Conservation (phyloP, 2,113 vertebrate species). For the Percopsis transmontana region DNA sequence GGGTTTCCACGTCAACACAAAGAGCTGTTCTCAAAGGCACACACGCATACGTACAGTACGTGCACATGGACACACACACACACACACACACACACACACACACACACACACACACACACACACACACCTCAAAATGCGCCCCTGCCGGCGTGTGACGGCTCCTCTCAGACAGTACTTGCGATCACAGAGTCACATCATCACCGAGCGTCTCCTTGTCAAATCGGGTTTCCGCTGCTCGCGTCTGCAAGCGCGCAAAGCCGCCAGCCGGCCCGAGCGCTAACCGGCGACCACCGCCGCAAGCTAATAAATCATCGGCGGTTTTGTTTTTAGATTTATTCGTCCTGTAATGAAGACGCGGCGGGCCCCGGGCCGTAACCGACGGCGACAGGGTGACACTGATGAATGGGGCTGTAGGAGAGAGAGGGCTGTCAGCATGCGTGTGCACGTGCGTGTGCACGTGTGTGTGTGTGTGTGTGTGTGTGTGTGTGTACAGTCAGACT, state of each 20-base stretch:
- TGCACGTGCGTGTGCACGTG: constrained; percentile 6
- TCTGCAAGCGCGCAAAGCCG: constrained; percentile 52
- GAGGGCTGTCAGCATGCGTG: constrained; percentile 56
- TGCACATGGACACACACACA: background rate
- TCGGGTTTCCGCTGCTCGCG: constrained; percentile 58
- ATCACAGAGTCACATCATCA: constrained; percentile 70
- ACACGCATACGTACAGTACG: background rate
- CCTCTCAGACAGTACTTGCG: constrained; percentile 60
- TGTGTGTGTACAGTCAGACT: background rate
- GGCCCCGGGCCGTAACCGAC: constrained; percentile 69
- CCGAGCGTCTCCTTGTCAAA: constrained; percentile 61
- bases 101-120: background rate
- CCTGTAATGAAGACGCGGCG: constrained; percentile 75
- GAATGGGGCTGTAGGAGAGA: constrained; percentile 71
- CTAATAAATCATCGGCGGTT: constrained; percentile 77
- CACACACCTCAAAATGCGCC: background rate
- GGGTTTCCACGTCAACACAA: no score
- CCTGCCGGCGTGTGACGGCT: constrained; percentile 49
- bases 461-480: background rate
- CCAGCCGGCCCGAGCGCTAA: constrained; percentile 41
- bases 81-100: constrained; percentile 3
- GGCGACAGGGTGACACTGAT: constrained; percentile 77
- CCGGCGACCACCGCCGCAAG: constrained; percentile 68
- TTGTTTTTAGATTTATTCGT: constrained; percentile 76
- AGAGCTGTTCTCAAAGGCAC: constrained; percentile 30